phyloP scores from a whole-genome alignment of 2,888 invertebrate genomes.

The Germaria angustata region DNA sequence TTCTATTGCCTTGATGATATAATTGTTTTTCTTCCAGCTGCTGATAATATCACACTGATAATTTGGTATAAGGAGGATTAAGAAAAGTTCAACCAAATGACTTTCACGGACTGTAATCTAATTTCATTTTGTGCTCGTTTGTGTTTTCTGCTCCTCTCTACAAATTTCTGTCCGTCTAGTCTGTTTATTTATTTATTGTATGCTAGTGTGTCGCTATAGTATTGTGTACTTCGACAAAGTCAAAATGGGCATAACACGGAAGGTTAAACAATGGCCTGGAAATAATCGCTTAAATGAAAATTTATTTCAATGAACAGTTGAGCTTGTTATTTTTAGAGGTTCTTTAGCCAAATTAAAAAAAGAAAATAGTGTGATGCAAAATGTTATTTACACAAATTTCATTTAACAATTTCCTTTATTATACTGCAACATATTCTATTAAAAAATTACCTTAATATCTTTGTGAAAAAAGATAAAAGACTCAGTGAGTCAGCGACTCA shows the following conservation, averaged over 20 bases:
- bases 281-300: slow-evolving; percentile 46
- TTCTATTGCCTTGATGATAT: slow-evolving; percentile 6
- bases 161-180: background rate
- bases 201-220: background rate
- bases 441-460: slow-evolving; percentile 39
- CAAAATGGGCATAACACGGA: background rate
- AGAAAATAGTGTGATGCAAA: slow-evolving; percentile 27
- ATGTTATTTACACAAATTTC: slow-evolving; percentile 32
- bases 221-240: background rate
- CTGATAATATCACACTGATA: background rate
- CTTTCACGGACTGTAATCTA: slow-evolving; percentile 33
- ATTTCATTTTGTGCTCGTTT: background rate
- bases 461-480: background rate
- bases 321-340: slow-evolving; percentile 20
- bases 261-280: slow-evolving; percentile 38
- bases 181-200: background rate
- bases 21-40: background rate
- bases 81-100: slow-evolving; percentile 6
- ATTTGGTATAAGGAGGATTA: background rate
- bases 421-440: background rate
- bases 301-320: slow-evolving; percentile 40
- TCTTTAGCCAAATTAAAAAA: background rate
- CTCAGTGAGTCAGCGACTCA: background rate
- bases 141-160: background rate
- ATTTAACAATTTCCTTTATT: slow-evolving; percentile 24